Percentiles rank a stretch among this genome's conserved stretches.
Conservation (phyloP, 2,113 vertebrate species). For the Hippocampus barbouri region DNA sequence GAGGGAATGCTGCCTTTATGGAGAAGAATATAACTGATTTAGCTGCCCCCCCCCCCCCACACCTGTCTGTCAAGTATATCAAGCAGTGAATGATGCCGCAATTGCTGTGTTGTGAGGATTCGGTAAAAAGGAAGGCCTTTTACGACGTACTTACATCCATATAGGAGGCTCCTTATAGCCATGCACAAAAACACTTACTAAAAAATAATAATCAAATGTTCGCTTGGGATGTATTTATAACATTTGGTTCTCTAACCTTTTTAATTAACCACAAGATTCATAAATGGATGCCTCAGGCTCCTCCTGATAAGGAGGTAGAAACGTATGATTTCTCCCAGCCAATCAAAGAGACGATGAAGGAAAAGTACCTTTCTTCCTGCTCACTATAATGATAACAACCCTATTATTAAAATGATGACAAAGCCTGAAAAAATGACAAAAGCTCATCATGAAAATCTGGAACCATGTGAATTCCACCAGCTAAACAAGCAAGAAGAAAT, state of each 20-base stretch:
- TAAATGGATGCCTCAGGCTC: not conserved
- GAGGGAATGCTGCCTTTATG: constrained; percentile 46
- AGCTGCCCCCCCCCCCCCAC: constrained; percentile 31
- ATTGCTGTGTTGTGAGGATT: not conserved
- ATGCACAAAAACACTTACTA: not conserved
- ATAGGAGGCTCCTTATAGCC: not conserved
- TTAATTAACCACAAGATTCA: not conserved
- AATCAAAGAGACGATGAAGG: not conserved
- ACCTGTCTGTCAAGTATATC: constrained; percentile 31
- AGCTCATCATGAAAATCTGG: no score
- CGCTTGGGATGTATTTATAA: not conserved
- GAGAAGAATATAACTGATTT: constrained; percentile 33
- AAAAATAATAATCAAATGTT: not conserved
- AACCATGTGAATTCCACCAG: no score
- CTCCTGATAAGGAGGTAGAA: not conserved
- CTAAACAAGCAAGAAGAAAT: no score
- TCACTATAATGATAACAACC: no score
- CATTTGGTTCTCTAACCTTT: not conserved
- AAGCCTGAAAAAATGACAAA: not conserved
- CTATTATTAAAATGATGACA: not conserved
- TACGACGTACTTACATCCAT: not conserved
- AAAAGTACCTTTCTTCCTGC: not conserved
- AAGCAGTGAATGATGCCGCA: constrained; percentile 1
- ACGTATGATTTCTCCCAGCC: not conserved
- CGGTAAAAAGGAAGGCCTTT: not conserved